Conservation (phyloP, 1,140 invertebrate species). For the Drosophila triauraria region DNA sequence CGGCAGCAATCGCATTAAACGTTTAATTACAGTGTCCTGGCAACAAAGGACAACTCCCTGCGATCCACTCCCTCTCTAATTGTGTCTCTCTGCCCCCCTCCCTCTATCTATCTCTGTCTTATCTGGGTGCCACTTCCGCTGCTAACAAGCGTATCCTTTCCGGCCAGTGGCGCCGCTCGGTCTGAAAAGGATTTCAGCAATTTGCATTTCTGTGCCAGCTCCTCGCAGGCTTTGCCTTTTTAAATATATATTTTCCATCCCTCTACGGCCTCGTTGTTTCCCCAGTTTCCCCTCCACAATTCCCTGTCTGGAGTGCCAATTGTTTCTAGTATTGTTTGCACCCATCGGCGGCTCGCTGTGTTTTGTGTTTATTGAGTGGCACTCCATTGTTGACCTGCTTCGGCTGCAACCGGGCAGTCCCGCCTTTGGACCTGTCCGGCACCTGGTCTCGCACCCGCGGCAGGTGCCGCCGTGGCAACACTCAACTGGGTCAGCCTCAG, state of each 20-base stretch:
- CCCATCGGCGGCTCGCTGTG: constrained; percentile 54
- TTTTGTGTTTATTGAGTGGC: constrained; percentile 67
- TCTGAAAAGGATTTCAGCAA: constrained; percentile 55
- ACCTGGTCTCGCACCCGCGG: background rate
- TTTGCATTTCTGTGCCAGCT: constrained; percentile 31
- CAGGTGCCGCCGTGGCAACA: constrained; percentile 13
- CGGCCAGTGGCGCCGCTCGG: constrained; percentile 44
- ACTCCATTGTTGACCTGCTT: constrained; percentile 68
- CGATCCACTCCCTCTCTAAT: constrained; percentile 5
- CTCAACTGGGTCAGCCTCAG: constrained; percentile 37
- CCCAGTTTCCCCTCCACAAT: background rate
- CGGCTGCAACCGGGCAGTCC: constrained; percentile 22
- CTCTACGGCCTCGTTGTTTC: background rate
- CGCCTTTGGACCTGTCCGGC: constrained; percentile 24
- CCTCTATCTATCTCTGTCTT: constrained; percentile 7
- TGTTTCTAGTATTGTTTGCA: constrained; percentile 45
- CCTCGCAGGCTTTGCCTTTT: constrained; percentile 4
- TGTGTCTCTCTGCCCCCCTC: background rate
- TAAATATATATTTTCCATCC: constrained; percentile 3
- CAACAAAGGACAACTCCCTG: constrained; percentile 16
- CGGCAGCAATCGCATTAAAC: constrained; percentile 57
- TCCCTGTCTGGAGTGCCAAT: constrained; percentile 14
- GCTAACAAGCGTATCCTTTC: constrained; percentile 79
- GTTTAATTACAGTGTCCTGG: constrained; percentile 51
- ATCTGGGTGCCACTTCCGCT: constrained; percentile 63